Conservation (phyloP, 2,113 vertebrate genomes). For the Vidua chalybeata region DNA sequence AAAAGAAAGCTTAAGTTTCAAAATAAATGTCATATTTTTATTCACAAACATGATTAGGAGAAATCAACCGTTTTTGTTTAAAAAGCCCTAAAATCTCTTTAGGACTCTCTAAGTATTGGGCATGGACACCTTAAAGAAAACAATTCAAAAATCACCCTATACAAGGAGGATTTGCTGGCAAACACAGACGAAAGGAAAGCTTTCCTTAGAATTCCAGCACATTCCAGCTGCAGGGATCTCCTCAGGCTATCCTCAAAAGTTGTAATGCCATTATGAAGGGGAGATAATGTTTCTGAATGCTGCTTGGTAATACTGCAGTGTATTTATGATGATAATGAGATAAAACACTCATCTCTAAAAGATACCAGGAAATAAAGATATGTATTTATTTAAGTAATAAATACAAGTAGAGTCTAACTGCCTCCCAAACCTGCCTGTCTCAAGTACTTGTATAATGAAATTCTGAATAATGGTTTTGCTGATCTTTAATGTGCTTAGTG, state of each 20-base stretch:
- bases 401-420: not conserved
- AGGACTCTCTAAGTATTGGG: not conserved
- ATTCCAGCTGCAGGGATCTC: not conserved
- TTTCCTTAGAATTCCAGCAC: not conserved
- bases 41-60: not conserved
- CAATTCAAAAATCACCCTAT: not conserved
- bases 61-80: not conserved
- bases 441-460: not conserved
- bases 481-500: not conserved
- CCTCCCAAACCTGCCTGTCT: not conserved
- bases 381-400: not conserved
- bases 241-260: not conserved
- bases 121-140: not conserved
- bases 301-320: not conserved
- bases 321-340: not conserved
- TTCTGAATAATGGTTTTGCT: not conserved
- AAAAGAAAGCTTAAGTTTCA: not conserved
- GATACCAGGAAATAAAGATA: not conserved
- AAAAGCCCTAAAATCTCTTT: constrained; percentile 3
- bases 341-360: not conserved
- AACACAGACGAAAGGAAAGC: not conserved
- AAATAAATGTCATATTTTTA: not conserved
- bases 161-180: not conserved
- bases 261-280: not conserved
- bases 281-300: not conserved